phyloP scores from a whole-genome alignment of 1,140 invertebrate genomes.

The Eueides isabella region DNA sequence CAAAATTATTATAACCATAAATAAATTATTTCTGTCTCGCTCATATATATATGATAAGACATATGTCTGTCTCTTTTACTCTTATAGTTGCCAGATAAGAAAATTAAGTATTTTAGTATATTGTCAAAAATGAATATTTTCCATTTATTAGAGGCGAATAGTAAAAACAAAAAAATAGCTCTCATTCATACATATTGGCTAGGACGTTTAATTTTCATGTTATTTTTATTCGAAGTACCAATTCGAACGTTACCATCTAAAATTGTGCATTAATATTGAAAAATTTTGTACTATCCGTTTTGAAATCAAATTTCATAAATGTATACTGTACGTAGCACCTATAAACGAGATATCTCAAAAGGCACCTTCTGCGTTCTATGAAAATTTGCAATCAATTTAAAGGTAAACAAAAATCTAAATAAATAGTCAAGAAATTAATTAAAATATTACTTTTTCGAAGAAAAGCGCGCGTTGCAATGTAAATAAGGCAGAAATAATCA shows the following conservation, averaged over 20 bases:
- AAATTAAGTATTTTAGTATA: background rate
- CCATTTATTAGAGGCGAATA: slow-evolving; percentile 5
- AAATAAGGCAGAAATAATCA: background rate
- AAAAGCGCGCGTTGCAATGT: background rate
- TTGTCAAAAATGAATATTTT: background rate
- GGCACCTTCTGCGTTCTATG: slow-evolving; percentile 22
- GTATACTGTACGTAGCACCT: slow-evolving; percentile 23
- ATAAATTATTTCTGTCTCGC: background rate
- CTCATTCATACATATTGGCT: slow-evolving; percentile 62
- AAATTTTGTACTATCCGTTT: slow-evolving; percentile 37
- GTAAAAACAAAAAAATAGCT: slow-evolving; percentile 21
- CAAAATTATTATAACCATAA: background rate
- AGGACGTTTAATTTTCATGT: slow-evolving; percentile 20
- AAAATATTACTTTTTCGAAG: no score
- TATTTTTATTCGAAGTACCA: slow-evolving; percentile 1
- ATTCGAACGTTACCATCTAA: background rate
- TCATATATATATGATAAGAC: background rate
- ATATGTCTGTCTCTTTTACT: slow-evolving; percentile 13
- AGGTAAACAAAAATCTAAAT: background rate
- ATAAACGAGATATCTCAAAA: slow-evolving; percentile 20
- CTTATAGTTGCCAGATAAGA: background rate
- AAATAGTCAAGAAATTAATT: background rate
- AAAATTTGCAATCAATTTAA: slow-evolving; percentile 13
- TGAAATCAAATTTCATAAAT: slow-evolving; percentile 40
- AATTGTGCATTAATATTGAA: slow-evolving; percentile 15